A percentile compares a stretch with the other conserved stretches of the same genome.
These are phyloP conservation scores for Anolis sagrei DNA, from an alignment of 2,113 vertebrate genomes.

Conservation along the genomic window DNA sequence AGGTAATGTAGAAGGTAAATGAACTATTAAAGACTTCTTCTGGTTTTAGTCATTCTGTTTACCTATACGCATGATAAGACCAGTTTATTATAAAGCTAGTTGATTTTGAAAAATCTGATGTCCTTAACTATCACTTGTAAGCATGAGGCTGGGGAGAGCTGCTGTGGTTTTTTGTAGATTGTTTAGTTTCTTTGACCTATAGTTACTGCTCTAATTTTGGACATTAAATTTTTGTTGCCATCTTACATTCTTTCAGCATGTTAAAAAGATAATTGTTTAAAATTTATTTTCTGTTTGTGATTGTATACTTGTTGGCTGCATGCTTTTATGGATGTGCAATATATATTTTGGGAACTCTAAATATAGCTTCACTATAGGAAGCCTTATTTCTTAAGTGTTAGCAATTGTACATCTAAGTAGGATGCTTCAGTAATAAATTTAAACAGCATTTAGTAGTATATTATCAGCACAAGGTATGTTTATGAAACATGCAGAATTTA, in stretches of 20 bases:
- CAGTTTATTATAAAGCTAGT: too few relatives aligned
- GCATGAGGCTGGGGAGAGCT: not conserved
- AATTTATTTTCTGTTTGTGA: not conserved
- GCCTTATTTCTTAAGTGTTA: not conserved
- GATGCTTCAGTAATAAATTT: not conserved
- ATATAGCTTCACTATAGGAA: conserved; percentile 5
- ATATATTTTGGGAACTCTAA: conserved; percentile 35
- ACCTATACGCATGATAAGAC: too few relatives aligned
- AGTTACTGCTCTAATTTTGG: not conserved
- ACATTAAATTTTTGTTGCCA: not conserved
- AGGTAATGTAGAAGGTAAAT: conserved; percentile 2
- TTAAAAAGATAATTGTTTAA: not conserved
- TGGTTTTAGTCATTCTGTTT: too few relatives aligned
- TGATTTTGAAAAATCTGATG: not conserved
- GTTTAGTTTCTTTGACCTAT: not conserved
- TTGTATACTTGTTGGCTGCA: not conserved
- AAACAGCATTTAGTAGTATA: not conserved
- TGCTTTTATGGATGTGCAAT: conserved; percentile 6
- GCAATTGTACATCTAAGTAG: not conserved
- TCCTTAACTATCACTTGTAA: not conserved
- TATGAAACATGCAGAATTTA: too few relatives aligned
- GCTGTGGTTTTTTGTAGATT: not conserved
- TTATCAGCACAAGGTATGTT: too few relatives aligned
- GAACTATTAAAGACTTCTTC: too few relatives aligned
- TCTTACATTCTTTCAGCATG: not conserved